phyloP scores from a whole-genome alignment of 2,888 invertebrate species.

The Tridacna crocea region DNA sequence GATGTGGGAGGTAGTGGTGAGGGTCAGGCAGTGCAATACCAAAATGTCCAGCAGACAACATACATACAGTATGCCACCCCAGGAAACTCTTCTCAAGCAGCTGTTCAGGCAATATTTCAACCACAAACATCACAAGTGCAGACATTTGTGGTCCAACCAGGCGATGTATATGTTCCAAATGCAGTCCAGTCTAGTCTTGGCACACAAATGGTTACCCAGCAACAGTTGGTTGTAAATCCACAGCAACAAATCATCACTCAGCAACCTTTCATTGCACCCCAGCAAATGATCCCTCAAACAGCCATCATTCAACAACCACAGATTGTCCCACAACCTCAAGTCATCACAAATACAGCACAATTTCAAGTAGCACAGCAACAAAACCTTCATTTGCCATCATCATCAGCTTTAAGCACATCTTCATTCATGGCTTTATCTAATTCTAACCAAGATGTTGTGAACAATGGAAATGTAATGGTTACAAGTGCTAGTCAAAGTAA shows the following conservation, averaged over 20 bases:
- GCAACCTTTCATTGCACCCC: conserved; percentile 40
- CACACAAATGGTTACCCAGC: conserved; percentile 44
- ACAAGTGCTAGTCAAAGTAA: conserved; percentile 55
- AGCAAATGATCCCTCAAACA: conserved; percentile 47
- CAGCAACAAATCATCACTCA: conserved; percentile 54
- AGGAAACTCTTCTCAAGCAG: conserved; percentile 27
- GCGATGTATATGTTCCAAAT: conserved; percentile 50
- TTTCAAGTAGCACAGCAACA: conserved; percentile 54
- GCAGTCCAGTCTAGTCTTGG: conserved; percentile 51
- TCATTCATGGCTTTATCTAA: conserved; percentile 1
- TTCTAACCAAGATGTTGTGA: conserved; percentile 1
- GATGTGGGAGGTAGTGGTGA: conserved; percentile 42
- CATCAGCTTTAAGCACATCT: background rate
- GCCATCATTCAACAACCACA: conserved; percentile 44
- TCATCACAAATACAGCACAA: conserved; percentile 46
- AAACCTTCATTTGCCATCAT: conserved; percentile 4
- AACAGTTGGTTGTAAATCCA: conserved; percentile 42
- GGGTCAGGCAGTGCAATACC: conserved; percentile 56
- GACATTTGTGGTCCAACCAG: conserved; percentile 57
- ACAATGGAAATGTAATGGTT: conserved; percentile 15
- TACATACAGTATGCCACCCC: conserved; percentile 58
- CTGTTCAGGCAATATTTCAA: conserved; percentile 47
- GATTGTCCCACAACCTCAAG: conserved; percentile 46
- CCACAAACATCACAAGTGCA: conserved; percentile 52
- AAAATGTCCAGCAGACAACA: conserved; percentile 52